These are phyloP conservation scores for Steinernema hermaphroditum DNA, from an alignment of 2,888 invertebrate genomes.

Conservation along the genomic window DNA sequence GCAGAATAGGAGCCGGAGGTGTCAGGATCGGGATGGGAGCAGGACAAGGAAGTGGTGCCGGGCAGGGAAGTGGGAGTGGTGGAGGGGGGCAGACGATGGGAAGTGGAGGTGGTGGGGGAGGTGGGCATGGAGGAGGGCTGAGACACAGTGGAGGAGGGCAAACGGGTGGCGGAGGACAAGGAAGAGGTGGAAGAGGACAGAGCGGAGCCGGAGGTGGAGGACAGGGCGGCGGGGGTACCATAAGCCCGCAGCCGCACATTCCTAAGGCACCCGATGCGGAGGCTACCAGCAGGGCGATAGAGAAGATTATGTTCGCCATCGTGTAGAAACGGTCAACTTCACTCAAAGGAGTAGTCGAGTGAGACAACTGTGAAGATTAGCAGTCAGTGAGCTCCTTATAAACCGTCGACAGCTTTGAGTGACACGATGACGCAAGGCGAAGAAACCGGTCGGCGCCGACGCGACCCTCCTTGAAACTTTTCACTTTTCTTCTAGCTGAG, in stretches of 20 bases:
- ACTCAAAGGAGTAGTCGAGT: background rate
- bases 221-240: conserved; percentile 44
- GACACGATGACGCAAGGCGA: background rate
- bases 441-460: background rate
- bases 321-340: background rate
- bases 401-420: background rate
- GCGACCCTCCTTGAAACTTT: conserved; percentile 14
- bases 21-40: conserved; percentile 55
- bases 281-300: background rate
- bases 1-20: conserved; percentile 38
- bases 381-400: background rate
- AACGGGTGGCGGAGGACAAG: conserved; percentile 59
- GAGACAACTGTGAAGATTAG: background rate
- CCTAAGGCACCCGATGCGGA: background rate
- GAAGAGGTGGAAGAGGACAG: conserved; percentile 59
- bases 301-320: background rate
- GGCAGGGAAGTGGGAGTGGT: conserved; percentile 50
- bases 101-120: conserved; percentile 46
- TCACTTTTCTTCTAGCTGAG: background rate
- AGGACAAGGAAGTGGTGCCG: conserved; percentile 43
- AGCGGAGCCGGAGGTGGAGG: conserved; percentile 51
- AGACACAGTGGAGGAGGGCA: conserved; percentile 58
- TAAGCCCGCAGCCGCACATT: conserved; percentile 3
- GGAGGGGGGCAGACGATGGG: conserved; percentile 49
- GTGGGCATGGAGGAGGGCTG: conserved; percentile 55